Base-by-base conservation (phyloP, 2,888 invertebrate genomes). In the Brachypalpus laphriformis region DNA sequence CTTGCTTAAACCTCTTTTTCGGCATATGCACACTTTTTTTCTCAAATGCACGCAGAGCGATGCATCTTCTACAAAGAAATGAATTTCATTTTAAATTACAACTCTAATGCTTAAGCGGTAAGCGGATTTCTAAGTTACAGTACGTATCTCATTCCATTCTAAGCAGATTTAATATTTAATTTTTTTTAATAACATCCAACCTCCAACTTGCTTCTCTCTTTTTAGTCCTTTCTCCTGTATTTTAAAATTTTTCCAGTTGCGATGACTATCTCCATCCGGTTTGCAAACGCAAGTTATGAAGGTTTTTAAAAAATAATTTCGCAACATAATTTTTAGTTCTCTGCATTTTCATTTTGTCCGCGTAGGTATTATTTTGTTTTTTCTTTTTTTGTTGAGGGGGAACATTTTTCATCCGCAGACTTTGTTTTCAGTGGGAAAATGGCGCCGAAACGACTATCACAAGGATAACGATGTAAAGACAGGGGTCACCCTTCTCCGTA, bases 391-490 rank as follows among this genome's bases (percentile, higher is more conserved):
- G 5, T 28, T 28, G 28, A 7, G 2, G 5, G 2, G 2, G n/a
- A 28, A 3, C n/a, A 8, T 16, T n/a, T 57, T 6, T 25, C 70
- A 47, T 49, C 59, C 2, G 37, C 47, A 71, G 34, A 59, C 22
- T 25, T 47, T 45, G 45, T 70, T 37, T 37, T 59, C 14, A 8
- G 42, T 16, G 7, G 9, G 11, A 34, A 68, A 42, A 37, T 40
- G 49, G n/a, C 25, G 59, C 49, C 59, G 5, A 37, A 71, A 34
- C 18, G 59, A 71, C 59, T 40, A 25, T 47, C 25, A 49, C 14
- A 20, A 34, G 37, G 57, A 34, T 51, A 57, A 37, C 37, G 57
- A 57, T n/a, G 20, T 20, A 42, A 18, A 4, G 20, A 9, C 47
- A 8, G 16, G 45, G 18, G 25, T 25, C 25, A 25, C 3, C 25